Evolutionary conservation across 2,888 invertebrate species (phyloP).

Genomic region (Dione juno): DNA sequence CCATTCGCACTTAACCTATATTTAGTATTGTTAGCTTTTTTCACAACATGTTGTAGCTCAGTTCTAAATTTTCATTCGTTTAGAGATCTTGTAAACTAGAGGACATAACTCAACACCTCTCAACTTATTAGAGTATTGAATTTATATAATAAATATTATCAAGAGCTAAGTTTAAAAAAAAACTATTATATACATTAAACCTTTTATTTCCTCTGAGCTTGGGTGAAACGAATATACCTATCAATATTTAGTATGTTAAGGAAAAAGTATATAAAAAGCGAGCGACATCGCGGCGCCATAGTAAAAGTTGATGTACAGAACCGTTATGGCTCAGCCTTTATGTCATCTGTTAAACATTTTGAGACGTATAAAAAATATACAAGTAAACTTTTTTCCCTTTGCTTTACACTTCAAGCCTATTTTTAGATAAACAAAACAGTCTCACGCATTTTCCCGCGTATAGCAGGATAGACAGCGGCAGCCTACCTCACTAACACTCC

Average conservation of each 20-base stretch:
- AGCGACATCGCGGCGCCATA: slow-evolving; percentile 11
- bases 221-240: neutral
- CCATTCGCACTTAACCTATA: too few species aligned
- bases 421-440: neutral
- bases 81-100: too few species aligned
- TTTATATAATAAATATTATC: too few species aligned
- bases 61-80: too few species aligned
- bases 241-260: slow-evolving; percentile 8
- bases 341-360: slow-evolving; percentile 4
- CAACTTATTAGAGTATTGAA: too few species aligned
- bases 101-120: too few species aligned
- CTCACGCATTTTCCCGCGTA: too few species aligned
- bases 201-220: neutral
- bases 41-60: too few species aligned
- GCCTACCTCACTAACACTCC: too few species aligned
- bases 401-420: neutral
- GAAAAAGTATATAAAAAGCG: neutral
- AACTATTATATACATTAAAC: neutral
- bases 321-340: neutral
- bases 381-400: neutral
- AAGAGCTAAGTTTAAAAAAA: too few species aligned
- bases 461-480: too few species aligned
- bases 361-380: neutral
- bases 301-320: slow-evolving; percentile 22
- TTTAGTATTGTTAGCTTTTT: too few species aligned